phyloP scores from a whole-genome alignment of 92 coral and sea anemone species.

The Umimayanthus chanpuru region DNA sequence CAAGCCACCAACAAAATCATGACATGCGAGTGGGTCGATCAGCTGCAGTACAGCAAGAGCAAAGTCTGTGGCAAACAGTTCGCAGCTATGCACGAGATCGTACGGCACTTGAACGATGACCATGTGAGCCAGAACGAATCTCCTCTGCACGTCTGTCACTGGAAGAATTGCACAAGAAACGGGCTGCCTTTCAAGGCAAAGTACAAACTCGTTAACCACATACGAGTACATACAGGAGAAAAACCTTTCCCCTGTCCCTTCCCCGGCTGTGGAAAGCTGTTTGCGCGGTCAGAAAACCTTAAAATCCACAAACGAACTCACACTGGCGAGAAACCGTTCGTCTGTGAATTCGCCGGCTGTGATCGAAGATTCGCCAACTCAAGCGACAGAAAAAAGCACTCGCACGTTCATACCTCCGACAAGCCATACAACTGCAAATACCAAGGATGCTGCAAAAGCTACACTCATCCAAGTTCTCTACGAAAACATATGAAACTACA shows the following conservation, averaged over 20 bases:
- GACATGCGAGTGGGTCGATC: conserved; percentile 99
- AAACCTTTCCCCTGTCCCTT: conserved; percentile 99
- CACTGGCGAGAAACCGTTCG: conserved; percentile 97
- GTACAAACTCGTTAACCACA: conserved; percentile 97
- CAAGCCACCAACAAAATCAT: conserved; percentile 88
- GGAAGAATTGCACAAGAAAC: conserved; percentile 95
- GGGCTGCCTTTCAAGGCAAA: conserved; percentile 98
- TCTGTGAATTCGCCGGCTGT: conserved; percentile 96
- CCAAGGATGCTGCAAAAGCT: conserved; percentile 96
- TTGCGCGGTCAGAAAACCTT: conserved; percentile 97
- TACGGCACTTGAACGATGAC: conserved; percentile 96
- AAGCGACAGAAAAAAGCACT: conserved; percentile 98
- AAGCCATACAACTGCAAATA: conserved; percentile 98
- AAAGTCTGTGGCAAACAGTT: conserved; percentile 98
- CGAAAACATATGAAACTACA: conserved; percentile 98
- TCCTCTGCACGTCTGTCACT: conserved; percentile 93
- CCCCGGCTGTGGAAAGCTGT: conserved; percentile 97
- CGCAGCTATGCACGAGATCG: conserved; percentile 94
- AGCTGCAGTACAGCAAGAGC: conserved; percentile 91
- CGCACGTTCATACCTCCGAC: conserved; percentile 98
- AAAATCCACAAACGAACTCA: conserved; percentile 99
- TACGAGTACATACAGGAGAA: conserved; percentile 97
- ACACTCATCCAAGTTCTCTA: conserved; percentile 98
- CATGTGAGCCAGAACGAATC: conserved; percentile 99
- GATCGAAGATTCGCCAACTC: conserved; percentile 99